These are phyloP conservation scores for Agrotis segetum DNA, from an alignment of 2,888 invertebrate species.

Conservation along the genomic window DNA sequence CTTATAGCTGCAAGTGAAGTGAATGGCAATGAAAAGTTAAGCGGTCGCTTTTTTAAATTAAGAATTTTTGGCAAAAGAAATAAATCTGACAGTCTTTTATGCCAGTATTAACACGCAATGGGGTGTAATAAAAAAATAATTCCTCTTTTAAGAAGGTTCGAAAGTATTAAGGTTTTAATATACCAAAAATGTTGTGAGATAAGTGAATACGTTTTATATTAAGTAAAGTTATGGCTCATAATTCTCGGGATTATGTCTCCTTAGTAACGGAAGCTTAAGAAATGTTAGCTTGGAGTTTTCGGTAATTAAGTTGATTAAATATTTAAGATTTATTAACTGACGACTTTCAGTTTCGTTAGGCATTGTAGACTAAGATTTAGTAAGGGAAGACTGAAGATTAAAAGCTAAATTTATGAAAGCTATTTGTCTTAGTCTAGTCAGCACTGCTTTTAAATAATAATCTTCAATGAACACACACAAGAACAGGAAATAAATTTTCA, in stretches of 20 bases:
- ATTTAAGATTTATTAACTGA: constrained; percentile 17
- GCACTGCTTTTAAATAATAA: neutral
- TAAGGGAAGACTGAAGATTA: neutral
- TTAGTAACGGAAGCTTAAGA: constrained; percentile 45
- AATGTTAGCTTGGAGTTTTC: constrained; percentile 39
- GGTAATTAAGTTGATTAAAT: constrained; percentile 33
- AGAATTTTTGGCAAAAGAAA: constrained; percentile 46
- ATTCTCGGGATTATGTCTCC: constrained; percentile 52
- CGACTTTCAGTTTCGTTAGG: neutral
- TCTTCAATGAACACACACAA: neutral
- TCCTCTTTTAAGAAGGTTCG: constrained; percentile 47
- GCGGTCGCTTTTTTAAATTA: constrained; percentile 50
- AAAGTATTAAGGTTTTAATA: constrained; percentile 61
- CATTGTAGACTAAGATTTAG: neutral
- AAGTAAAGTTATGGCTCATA: constrained; percentile 63
- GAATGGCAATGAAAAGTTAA: constrained; percentile 70
- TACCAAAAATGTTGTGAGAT: constrained; percentile 49
- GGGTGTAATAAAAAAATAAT: constrained; percentile 60
- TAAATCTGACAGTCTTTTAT: constrained; percentile 53
- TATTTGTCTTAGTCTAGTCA: neutral
- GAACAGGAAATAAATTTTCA: neutral
- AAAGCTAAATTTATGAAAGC: neutral
- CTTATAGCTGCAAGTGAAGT: constrained; percentile 74
- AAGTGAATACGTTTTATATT: constrained; percentile 64
- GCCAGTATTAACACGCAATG: constrained; percentile 54